phyloP scores from a whole-genome alignment of 2,113 vertebrate genomes.

The Laticauda colubrina region DNA sequence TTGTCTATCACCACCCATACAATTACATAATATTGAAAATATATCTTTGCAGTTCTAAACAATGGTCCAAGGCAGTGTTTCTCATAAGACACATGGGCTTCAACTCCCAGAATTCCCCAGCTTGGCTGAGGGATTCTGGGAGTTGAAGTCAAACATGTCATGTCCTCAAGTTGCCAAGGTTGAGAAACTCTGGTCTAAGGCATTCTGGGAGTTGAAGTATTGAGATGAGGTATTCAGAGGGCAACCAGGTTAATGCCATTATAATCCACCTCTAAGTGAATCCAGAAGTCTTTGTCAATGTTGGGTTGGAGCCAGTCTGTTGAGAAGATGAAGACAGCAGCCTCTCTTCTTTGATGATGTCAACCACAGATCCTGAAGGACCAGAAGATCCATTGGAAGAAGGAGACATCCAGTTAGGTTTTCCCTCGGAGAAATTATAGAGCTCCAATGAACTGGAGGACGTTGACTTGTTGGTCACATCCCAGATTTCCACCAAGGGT shows the following conservation, averaged over 20 bases:
- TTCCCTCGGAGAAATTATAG: conserved; percentile 51
- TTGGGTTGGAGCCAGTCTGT: background rate
- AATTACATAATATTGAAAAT: background rate
- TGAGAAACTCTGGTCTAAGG: background rate
- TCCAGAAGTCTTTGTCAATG: background rate
- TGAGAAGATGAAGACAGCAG: conserved; percentile 55
- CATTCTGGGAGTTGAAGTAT: background rate
- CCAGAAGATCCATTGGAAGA: conserved; percentile 65
- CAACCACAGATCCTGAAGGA: conserved; percentile 67
- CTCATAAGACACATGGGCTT: background rate
- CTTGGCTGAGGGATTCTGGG: no score
- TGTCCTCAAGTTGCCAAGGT: background rate
- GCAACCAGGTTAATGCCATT: background rate
- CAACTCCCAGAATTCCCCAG: background rate
- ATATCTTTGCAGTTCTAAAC: background rate
- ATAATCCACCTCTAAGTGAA: background rate
- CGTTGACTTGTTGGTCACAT: conserved; percentile 38
- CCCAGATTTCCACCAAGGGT: conserved; percentile 70
- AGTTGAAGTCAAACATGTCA: no score
- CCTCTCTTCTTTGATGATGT: conserved; percentile 66
- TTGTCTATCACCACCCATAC: background rate
- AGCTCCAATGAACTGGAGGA: conserved; percentile 62
- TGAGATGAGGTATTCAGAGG: background rate
- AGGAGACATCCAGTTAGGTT: conserved; percentile 57
- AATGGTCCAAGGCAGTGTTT: background rate